Conservation (phyloP, 2,888 invertebrate genomes). For the Pinctada fucata region DNA sequence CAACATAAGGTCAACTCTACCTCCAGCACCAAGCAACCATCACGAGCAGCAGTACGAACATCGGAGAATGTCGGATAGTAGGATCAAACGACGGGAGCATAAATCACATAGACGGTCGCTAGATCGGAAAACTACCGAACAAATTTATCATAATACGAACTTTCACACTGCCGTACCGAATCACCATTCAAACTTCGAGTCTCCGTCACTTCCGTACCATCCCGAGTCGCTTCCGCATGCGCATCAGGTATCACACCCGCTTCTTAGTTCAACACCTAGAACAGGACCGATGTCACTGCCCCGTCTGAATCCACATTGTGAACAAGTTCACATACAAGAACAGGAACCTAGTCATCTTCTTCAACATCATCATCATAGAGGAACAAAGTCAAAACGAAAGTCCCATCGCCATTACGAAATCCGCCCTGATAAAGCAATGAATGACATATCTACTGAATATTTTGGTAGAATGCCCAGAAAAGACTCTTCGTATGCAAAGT, state of each 20-base stretch:
- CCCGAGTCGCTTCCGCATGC: neutral
- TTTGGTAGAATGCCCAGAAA: conserved; percentile 67
- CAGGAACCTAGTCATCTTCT: neutral
- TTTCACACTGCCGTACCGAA: neutral
- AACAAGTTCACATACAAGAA: conserved; percentile 2
- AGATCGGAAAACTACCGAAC: conserved; percentile 12
- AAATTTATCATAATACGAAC: conserved; percentile 16
- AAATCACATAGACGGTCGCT: conserved; percentile 14
- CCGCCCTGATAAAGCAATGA: conserved; percentile 22
- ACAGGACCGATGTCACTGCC: conserved; percentile 4
- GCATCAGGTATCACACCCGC: conserved; percentile 37
- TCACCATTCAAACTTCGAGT: conserved; percentile 2
- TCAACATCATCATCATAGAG: conserved; percentile 12
- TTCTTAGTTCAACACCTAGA: conserved; percentile 52
- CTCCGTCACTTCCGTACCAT: conserved; percentile 29
- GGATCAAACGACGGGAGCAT: conserved; percentile 13
- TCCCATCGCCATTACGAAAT: conserved; percentile 10
- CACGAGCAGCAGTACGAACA: conserved; percentile 16
- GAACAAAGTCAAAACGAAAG: conserved; percentile 10
- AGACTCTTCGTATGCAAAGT: conserved; percentile 60
- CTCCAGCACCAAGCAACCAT: conserved; percentile 10
- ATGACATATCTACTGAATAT: conserved; percentile 68
- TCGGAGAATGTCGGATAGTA: conserved; percentile 19
- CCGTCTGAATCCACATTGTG: neutral
- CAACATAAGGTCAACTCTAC: conserved; percentile 1